Evolutionary conservation across 2,797 vertebrate genomes (phyloP), one percentile per base, ranked within the genome.

Genomic region (Melanotaenia parkinsoni): DNA sequence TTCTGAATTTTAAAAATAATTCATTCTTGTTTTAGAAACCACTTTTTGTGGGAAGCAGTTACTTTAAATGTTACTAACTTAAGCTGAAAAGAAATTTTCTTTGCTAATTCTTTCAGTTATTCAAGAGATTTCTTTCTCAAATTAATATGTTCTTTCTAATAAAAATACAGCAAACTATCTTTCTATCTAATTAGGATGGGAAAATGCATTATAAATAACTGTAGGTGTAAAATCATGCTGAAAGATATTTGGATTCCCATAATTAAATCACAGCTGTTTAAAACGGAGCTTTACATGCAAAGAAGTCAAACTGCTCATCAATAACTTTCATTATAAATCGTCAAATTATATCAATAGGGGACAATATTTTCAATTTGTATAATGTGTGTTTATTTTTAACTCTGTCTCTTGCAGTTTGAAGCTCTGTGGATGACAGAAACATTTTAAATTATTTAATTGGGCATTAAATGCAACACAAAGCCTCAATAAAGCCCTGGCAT

Each of bases 341-440:
- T 65, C n/a, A 50, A 43, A 14, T 63, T 18, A 2, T 16, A n/a
- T 51, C 6, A 14, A 11, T 2, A 51, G 3, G 10, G 26, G 16
- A 56, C 26, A 81, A 81, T 74, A 70, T 76, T 84, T 84, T 80
- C 47, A 67, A 37, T 58, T 58, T 14, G 26, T 13, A 26, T 14
- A 8, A 4, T 9, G 7, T 60, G 38, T 24, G 0, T 50, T 50
- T 50, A 7, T 33, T 72, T 67, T 45, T 40, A 14, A 38, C 62
- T 73, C 71, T 18, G 54, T 1, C n/a, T 70, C 22, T 4, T 47
- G 22, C 10, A 5, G 14, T 1, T 3, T 18, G 37, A 43, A 53
- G 26, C 26, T 38, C 1, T 45, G 16, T 18, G 16, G 43, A 45
- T 45, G 16, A 18, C 43, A 20, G 43, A 45, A 16, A 14, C 16